phyloP scores from a whole-genome alignment of 2,888 invertebrate species.

The Gari tellinella region DNA sequence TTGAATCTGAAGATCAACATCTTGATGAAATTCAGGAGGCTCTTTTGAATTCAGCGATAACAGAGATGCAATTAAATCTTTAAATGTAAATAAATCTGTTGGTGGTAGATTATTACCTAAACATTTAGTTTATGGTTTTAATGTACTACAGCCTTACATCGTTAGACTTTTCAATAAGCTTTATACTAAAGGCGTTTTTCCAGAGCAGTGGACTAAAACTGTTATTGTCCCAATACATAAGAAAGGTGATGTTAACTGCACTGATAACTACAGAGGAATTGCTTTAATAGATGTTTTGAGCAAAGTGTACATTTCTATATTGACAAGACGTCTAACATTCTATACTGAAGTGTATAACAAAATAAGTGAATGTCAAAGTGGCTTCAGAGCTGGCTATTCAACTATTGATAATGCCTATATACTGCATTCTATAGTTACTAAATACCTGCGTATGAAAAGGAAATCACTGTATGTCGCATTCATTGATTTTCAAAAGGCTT shows the following conservation, averaged over 20 bases:
- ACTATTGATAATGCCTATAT: slow-evolving; percentile 9
- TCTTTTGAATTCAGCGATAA: not conserved
- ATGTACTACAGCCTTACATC: not conserved
- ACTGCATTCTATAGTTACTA: slow-evolving; percentile 3
- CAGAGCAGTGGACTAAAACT: not conserved
- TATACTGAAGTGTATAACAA: not conserved
- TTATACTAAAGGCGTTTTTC: not conserved
- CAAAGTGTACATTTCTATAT: slow-evolving; percentile 1
- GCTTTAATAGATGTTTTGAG: not conserved
- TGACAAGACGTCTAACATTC: not conserved
- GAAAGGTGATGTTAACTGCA: not conserved
- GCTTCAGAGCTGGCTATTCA: too few relatives aligned
- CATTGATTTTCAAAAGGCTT: slow-evolving; percentile 16
- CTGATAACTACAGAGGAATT: slow-evolving; percentile 12
- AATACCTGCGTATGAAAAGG: not conserved
- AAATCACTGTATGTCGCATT: slow-evolving; percentile 8
- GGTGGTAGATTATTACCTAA: not conserved
- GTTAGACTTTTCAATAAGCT: not conserved
- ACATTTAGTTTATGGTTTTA: not conserved
- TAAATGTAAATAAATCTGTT: slow-evolving; percentile 2
- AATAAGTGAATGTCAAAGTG: slow-evolving; percentile 2
- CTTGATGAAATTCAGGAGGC: not conserved
- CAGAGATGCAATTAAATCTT: not conserved
- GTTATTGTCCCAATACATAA: not conserved
- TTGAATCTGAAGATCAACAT: not conserved